Evolutionary conservation across 2,113 vertebrate species (phyloP).

Genomic region (Microtus pennsylvanicus): DNA sequence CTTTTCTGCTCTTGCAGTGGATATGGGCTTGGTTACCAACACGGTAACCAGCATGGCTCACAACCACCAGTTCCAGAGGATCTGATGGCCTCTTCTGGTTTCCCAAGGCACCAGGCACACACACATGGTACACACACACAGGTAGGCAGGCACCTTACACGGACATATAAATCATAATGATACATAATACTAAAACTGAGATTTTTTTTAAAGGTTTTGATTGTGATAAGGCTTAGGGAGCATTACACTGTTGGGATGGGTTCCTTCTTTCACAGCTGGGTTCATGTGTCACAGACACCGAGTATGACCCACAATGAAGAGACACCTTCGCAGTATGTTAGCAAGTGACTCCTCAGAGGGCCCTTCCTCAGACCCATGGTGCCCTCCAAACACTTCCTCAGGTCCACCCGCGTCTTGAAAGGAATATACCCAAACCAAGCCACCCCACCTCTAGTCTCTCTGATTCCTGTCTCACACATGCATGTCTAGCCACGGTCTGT

Average conservation of each 20-base stretch:
- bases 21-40: not conserved
- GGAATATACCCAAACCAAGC: not conserved
- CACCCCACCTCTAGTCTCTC: not conserved
- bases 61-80: not conserved
- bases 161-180: not conserved
- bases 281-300: not conserved
- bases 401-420: no score
- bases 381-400: not conserved
- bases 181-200: not conserved
- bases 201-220: not conserved
- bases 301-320: accelerated
- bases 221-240: not conserved
- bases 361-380: not conserved
- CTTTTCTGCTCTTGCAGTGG: not conserved
- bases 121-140: not conserved
- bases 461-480: accelerated
- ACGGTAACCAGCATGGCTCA: not conserved
- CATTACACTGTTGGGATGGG: accelerated
- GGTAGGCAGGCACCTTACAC: not conserved
- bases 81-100: not conserved
- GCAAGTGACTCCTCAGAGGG: not conserved
- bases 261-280: not conserved
- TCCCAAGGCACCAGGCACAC: not conserved
- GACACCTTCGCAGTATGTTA: accelerated
- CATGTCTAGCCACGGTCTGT: not conserved